Base-by-base conservation (phyloP, 1,140 invertebrate genomes). In the Camponotus pennsylvanicus region DNA sequence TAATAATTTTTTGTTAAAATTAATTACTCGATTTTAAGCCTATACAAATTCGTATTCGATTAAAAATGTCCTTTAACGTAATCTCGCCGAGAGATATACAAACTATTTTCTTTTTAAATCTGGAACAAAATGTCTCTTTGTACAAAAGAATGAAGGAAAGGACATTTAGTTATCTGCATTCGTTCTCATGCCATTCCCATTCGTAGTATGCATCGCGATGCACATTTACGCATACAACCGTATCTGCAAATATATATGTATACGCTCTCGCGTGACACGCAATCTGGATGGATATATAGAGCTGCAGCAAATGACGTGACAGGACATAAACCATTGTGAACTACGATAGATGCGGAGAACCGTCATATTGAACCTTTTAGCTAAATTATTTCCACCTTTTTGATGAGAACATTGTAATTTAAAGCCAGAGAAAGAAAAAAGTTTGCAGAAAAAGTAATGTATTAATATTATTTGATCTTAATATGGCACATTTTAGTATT, bases 261-360 rank as follows among this genome's bases (percentile, higher is more conserved):
- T 32, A 27, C 7, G 13, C 45, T 73, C 27, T 73, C 40, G 40
- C 13, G 55, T 82, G 55, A 61, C 79, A 69, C 77, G 69, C 34
- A 82, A 18, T 21, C 27, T 75, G 13, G 57, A 42, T 32, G 21
- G 73, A 75, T 75, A 61, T 32, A 34, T 82, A 82, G 67, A 59
- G 40, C 18, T 63, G 34, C 69, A n/a, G n/a, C 40, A 32, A 82
- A 40, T 82, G 67, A 83, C 40, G 40, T 73, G 79, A 83, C 79
- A 73, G 69, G 18, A 83, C 55, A 63, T 83, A 75, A 83, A 83
- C 79, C 40, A 83, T 61, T 75, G 79, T 49, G 18, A 75, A 61
- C 52, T 75, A n/a, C 27, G 27, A 75, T 49, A 8, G 69, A 82
- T 82, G 55, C 11, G 18, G 27, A 63, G 11, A 63, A 34, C 55